A percentile compares a stretch with the other conserved stretches of the same genome.
phyloP scores from a whole-genome alignment of 2,113 vertebrate species.

The Aythya baeri region DNA sequence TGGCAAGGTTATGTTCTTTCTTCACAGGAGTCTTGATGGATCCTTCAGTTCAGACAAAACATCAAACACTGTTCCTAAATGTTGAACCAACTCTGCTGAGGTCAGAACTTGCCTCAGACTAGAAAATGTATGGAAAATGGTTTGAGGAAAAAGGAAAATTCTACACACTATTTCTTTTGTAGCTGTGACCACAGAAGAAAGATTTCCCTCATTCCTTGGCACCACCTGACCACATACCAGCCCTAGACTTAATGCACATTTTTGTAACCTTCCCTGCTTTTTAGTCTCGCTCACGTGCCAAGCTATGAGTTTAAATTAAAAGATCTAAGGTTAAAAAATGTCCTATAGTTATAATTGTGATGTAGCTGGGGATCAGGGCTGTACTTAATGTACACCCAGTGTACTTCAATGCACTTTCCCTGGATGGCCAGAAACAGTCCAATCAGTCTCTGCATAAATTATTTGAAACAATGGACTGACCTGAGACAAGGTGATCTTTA shows the following conservation, averaged over 20 bases:
- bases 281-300: neutral
- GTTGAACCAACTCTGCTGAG: neutral
- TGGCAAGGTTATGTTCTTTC: neutral
- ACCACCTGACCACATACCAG: neutral
- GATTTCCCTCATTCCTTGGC: neutral
- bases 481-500: neutral
- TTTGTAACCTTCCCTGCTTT: neutral
- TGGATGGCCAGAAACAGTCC: neutral
- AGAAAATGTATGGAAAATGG: neutral
- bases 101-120: neutral
- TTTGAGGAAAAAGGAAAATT: neutral
- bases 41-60: neutral
- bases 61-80: neutral
- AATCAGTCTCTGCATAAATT: neutral
- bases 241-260: neutral
- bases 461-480: neutral
- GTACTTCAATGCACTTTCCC: no score
- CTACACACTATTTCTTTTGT: neutral
- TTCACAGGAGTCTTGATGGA: neutral
- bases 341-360: neutral
- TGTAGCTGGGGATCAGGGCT: no score
- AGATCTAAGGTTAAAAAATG: neutral
- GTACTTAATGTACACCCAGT: neutral
- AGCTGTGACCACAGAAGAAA: neutral
- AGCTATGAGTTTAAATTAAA: neutral